Base-by-base conservation (phyloP, 2,797 vertebrate genomes). In the Thalassophryne amazonica region DNA sequence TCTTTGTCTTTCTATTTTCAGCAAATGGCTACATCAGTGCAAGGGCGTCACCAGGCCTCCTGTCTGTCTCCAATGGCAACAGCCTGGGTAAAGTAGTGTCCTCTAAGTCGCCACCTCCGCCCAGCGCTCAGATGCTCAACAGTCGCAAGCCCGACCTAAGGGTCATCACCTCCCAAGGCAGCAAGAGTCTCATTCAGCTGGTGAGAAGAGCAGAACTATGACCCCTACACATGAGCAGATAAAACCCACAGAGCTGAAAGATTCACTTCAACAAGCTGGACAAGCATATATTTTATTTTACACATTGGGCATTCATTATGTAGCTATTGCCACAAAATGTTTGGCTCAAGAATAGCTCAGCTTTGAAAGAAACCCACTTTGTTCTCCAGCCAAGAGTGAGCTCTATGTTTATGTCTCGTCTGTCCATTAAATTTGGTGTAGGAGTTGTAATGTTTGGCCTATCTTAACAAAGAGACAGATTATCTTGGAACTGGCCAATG, bases 1-100 rank as follows among this genome's bases (percentile, higher is more conserved):
- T 11, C 27, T 62, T 42, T 24, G 27, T 57, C 29, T 29, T 8
- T 42, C 0, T 48, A 37, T 40, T 25, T 46, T 20, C 51, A 98
- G 96, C 94, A 11, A 99, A 98, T 0, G 96, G 95, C 65, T 99
- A 98, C 20, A 92, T 94, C 78, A 98, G 96, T 10, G 96, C 95
- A 77, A 90, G 96, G 66, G 93, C 94, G 69, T 98, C 96, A 12
- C 96, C 96, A 0, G 94, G 95, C 24, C 95, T 98, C 53, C 93
- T 98, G 45, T 93, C 93, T 0, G 91, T 95, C 47, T 94, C 95
- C 88, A 98, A 98, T 0, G 95, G 95, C 83, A 96, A 91, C 92
- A 93, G 91, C 82, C 73, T 96, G 85, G 93, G 90, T 75, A 98
- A 98, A 85, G 90, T 92, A 81, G 91, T 94, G 76, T 93, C 87